Base-by-base conservation (phyloP, 2,113 vertebrate genomes). In the Lampris megalopsis region DNA sequence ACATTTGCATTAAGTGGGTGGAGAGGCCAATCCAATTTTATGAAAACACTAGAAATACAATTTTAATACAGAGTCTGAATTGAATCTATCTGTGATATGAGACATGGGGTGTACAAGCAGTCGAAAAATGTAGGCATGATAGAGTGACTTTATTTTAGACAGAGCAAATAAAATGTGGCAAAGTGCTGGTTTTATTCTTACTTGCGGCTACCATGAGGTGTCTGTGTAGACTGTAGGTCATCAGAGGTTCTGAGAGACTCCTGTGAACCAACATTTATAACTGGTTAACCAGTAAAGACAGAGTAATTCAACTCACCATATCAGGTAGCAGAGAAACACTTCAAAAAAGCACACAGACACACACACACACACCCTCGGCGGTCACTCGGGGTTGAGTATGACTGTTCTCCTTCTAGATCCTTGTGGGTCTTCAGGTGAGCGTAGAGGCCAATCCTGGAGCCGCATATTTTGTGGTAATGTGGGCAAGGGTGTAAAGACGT, bases 191-290 rank as follows among this genome's bases (percentile, higher is more conserved):
- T 62, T 3, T 54, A 38, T 71, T 94, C 97, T 96, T 97, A 99
- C 98, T 99, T 93, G 97, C 97, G 91, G 98, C 97, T 73, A 92
- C 95, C 83, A 99, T 94, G 83, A 99, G 93, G 79, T 98, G 95
- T 90, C 95, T 95, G 91, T 99, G 97, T 45, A 98, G 94, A 81
- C 88, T 92, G 90, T 97, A 98, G 2, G 98, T 99, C 98, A 99
- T 98, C 83, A 99, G 89, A 1, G 98, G 98, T 87, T 99, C 98
- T 74, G 95, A 95, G 65, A 99, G 95, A 90, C 96, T 99, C 95
- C 98, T 93, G 89, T 6, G 40, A 67, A 77, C 1, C 65, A 72
- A 87, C 10, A 83, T 49, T 81, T 24, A 81, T 11, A 81, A 62
- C 48, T 10, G 38, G 1, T 10, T 68, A 76, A 79, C 82, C 70